Base-by-base conservation (phyloP, 1,140 invertebrate species). In the Schlechtendalia chinensis region DNA sequence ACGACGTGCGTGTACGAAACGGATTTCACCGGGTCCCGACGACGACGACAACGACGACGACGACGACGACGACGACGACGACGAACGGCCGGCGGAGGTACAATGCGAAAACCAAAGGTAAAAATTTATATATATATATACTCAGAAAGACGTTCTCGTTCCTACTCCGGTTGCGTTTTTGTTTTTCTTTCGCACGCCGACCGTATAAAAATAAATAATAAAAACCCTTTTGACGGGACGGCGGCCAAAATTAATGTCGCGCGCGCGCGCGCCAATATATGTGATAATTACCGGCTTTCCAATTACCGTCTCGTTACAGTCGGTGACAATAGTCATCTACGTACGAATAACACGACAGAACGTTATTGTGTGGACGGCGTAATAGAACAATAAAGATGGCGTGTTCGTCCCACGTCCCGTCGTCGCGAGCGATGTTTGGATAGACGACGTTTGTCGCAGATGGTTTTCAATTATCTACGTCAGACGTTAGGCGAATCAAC, bases 101-200 rank as follows among this genome's bases (percentile, higher is more conserved):
- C 53, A 5, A 74, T 74, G 71, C 71, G 71, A 56, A 74, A 74
- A 74, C 71, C 53, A 29, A 74, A 74, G 54, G 71, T 74, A 56
- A 69, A 69, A 24, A 32, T 29, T 39, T 39, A 63, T 27, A 27
- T 2, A 27, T 63, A 63, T 32, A 29, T 19, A 19, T 32, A 22
- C n/a, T 8, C 12, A 54, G 8, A 56, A n/a, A 32, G n/a, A n/a
- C n/a, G n/a, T n/a, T n/a, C n/a, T n/a, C n/a, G n/a, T n/a, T n/a
- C n/a, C n/a, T n/a, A n/a, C n/a, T n/a, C n/a, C n/a, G n/a, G n/a
- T n/a, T n/a, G n/a, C n/a, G 45, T 22, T 6, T 56, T 74, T 56
- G 5, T 56, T 56, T 53, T 50, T 29, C 4, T 27, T 50, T 1
- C 69, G 11, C 1, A 6, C 14, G 11, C 22, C 27, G 27, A 56